These are phyloP conservation scores for Chymomyza amoena DNA, from an alignment of 2,888 invertebrate genomes.

Conservation along the genomic window DNA sequence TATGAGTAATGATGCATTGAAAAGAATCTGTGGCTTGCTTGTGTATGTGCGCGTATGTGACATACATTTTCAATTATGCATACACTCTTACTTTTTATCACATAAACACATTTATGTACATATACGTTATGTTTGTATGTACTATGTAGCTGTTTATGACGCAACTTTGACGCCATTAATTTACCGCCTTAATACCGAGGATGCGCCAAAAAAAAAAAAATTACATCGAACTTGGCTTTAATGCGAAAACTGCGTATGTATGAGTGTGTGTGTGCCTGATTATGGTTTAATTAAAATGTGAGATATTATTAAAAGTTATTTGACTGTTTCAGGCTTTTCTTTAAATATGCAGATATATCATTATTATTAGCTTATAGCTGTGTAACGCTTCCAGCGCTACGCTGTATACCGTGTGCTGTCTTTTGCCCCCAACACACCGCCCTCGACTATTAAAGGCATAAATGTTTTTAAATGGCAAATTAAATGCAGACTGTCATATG, in stretches of 20 bases:
- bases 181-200: not conserved
- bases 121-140: not conserved
- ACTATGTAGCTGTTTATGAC: not conserved
- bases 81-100: not conserved
- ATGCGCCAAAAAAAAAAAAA: not conserved
- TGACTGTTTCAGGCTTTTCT: not conserved
- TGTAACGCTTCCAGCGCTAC: not conserved
- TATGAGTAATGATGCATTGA: not conserved
- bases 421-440: not conserved
- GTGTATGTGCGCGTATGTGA: not conserved
- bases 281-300: not conserved
- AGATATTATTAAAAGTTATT: not conserved
- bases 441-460: not conserved
- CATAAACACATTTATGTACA: not conserved
- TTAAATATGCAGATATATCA: not conserved
- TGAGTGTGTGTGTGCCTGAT: not conserved
- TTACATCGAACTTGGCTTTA: not conserved
- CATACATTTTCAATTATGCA: conserved; percentile 3
- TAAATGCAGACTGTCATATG: not conserved
- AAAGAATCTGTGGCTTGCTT: not conserved
- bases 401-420: too few relatives aligned
- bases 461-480: not conserved
- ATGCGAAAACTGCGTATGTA: not conserved
- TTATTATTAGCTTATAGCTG: not conserved
- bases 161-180: not conserved